A percentile compares a stretch with the other conserved stretches of the same genome.
These are phyloP conservation scores for Psittacara wagleri DNA, from an alignment of 2,113 vertebrate genomes.

Conservation along the genomic window DNA sequence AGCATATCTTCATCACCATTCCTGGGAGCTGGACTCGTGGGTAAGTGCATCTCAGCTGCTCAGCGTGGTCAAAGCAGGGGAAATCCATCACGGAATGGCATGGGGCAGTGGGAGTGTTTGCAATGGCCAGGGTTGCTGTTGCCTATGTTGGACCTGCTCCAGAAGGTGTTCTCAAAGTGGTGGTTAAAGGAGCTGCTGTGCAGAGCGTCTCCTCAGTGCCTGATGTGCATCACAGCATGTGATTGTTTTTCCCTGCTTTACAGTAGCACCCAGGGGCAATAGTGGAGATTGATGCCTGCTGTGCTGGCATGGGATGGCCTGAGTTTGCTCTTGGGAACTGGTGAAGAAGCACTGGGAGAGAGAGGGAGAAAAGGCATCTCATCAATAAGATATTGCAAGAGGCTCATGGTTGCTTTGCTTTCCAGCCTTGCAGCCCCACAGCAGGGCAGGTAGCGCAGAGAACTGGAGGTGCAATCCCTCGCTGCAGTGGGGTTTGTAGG, in stretches of 20 bases:
- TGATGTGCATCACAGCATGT: rapidly evolving
- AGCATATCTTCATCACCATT: conserved; percentile 84
- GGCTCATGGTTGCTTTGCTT: neutral
- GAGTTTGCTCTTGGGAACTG: neutral
- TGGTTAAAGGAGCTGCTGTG: neutral
- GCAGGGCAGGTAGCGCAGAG: neutral
- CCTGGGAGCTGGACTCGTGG: conserved; percentile 88
- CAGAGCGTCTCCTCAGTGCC: neutral
- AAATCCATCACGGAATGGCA: rapidly evolving
- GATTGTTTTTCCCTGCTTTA: neutral
- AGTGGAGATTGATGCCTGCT: rapidly evolving
- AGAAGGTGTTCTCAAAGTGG: neutral
- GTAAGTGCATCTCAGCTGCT: conserved; percentile 69
- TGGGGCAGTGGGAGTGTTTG: rapidly evolving
- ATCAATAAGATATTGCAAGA: neutral
- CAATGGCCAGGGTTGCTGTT: rapidly evolving
- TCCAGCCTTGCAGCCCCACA: neutral
- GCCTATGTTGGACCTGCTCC: neutral
- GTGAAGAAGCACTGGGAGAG: neutral
- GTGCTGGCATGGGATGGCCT: neutral
- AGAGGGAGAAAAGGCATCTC: neutral
- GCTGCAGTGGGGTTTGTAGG: neutral
- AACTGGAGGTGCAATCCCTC: neutral
- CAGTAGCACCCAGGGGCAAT: neutral
- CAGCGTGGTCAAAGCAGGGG: neutral